These are phyloP conservation scores for Thamnophis sirtalis DNA, from an alignment of 2,113 vertebrate species.

Conservation along the genomic window DNA sequence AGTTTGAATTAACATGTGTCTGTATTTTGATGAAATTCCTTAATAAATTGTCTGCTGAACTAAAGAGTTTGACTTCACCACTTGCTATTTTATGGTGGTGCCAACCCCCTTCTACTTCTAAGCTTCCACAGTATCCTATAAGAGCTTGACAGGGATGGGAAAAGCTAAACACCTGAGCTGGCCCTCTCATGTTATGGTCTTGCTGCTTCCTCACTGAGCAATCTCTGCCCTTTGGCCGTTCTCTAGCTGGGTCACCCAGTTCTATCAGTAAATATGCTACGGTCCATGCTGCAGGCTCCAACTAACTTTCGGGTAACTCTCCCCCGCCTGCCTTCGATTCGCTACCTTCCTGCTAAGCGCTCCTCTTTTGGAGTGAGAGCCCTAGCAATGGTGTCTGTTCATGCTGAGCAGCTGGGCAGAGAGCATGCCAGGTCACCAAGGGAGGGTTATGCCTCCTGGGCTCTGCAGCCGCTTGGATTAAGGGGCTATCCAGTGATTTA, in stretches of 20 bases:
- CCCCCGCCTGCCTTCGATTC: not conserved
- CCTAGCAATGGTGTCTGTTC: not conserved
- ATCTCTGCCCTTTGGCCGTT: not conserved
- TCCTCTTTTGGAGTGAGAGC: fast-evolving
- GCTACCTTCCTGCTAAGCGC: not conserved
- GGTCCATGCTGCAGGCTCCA: not conserved
- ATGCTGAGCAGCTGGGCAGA: fast-evolving
- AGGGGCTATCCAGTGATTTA: conserved; percentile 54
- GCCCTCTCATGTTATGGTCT: not conserved
- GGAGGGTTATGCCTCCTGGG: not conserved
- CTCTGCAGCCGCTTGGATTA: conserved; percentile 53
- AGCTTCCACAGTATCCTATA: not conserved
- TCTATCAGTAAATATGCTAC: not conserved
- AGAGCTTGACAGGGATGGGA: not conserved
- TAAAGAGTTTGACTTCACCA: not conserved
- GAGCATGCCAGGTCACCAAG: conserved; percentile 54
- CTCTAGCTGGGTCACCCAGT: not conserved
- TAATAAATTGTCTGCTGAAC: not conserved
- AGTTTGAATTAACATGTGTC: not conserved
- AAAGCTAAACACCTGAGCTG: not conserved
- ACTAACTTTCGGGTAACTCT: not conserved
- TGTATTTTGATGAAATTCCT: not conserved
- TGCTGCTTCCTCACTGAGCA: not conserved
- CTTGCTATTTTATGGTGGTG: fast-evolving
- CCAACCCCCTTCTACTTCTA: not conserved